Base-by-base conservation (phyloP, 2,113 vertebrate genomes). In the Spea bombifrons region DNA sequence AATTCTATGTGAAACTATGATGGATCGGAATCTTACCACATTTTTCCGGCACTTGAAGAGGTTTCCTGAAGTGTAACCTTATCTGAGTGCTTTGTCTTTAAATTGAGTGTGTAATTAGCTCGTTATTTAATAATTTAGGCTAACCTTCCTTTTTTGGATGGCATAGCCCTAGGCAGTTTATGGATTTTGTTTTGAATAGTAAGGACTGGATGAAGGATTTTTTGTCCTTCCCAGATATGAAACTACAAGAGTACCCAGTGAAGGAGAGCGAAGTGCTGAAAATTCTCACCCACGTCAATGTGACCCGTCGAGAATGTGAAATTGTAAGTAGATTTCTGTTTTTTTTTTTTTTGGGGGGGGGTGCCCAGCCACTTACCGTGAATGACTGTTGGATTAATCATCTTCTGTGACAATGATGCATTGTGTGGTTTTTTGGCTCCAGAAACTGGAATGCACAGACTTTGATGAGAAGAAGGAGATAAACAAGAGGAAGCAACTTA, bases 391-490 rank as follows among this genome's bases (percentile, higher is more conserved):
- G 55, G 55, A 9, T 59, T 59, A 3, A 13, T 59, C 55, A 7
- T 1, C 50, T 59, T 59, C 55, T 59, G 55, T 59, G 7, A 59
- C 4, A 30, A 30, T 12, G 55, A 4, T 67, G 12, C 44, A 0
- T 0, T 50, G 47, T 55, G 57, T 66, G 10, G 12, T 16, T 7
- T 72, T n/a, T 48, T 46, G 13, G 16, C 83, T 63, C 4, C 82
- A 99, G 97, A 96, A 90, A 86, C 91, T 99, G 1, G 97, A 99
- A 82, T 91, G 94, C 0, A 91, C 87, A 0, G 94, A 98, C 81
- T 98, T 99, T 61, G 95, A 96, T 5, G 95, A 99, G 88, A 98
- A 95, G 87, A 98, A 96, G 48, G 95, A 98, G 81, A 96, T 95
- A 61, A 96, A 99, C 82, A 99, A 99, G 77, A 90, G 94, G 86